phyloP scores from a whole-genome alignment of 2,888 invertebrate species.

The Scaptomyza caliginosa region DNA sequence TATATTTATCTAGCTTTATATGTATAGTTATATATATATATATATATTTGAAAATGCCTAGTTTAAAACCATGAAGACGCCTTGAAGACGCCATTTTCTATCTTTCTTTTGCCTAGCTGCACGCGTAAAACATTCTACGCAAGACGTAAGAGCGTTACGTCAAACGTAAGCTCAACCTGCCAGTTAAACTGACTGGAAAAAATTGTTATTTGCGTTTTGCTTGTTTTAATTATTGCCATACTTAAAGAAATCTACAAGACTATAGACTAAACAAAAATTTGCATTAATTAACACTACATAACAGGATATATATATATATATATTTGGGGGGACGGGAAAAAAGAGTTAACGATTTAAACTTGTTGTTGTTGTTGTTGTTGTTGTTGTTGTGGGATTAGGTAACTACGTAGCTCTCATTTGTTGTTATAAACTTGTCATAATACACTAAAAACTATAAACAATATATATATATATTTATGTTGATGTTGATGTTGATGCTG shows the following conservation, averaged over 20 bases:
- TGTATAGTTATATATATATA: constrained; percentile 7
- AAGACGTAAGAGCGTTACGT: constrained; percentile 13
- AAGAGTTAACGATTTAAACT: constrained; percentile 9
- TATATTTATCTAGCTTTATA: constrained; percentile 17
- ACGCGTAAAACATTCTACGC: constrained; percentile 29
- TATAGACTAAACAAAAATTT: constrained; percentile 68
- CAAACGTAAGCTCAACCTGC: constrained; percentile 19
- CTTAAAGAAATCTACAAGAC: constrained; percentile 28
- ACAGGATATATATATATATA: constrained; percentile 49
- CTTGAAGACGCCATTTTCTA: neutral
- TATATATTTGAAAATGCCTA: constrained; percentile 49
- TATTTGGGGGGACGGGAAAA: constrained; percentile 14
- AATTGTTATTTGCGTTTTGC: constrained; percentile 64
- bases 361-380: constrained; percentile 22
- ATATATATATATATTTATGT: neutral
- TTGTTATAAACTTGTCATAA: constrained; percentile 27
- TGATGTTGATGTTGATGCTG: neutral
- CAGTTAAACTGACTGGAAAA: constrained; percentile 69
- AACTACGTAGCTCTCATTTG: constrained; percentile 83
- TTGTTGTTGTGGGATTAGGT: constrained; percentile 78
- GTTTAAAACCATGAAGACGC: constrained; percentile 48
- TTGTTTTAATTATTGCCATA: constrained; percentile 20
- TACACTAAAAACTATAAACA: constrained; percentile 13
- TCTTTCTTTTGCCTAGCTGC: constrained; percentile 7
- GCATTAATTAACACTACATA: constrained; percentile 74